These are phyloP conservation scores for Drosophila novamexicana DNA, from an alignment of 1,140 invertebrate species.

Conservation along the genomic window DNA sequence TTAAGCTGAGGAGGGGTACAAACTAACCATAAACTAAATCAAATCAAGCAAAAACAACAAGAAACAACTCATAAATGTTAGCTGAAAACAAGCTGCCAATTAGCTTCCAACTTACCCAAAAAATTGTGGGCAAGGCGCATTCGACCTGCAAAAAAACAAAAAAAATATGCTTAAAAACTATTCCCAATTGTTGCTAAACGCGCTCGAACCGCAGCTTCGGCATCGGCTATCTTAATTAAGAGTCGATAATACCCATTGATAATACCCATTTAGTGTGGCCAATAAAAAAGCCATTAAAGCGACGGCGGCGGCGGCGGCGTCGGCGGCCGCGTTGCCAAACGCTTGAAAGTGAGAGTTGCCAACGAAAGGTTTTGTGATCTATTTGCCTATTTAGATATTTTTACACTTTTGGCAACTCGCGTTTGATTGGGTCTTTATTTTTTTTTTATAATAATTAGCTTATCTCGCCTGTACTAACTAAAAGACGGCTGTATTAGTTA, in stretches of 20 bases:
- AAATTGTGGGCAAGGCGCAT: conserved; percentile 71
- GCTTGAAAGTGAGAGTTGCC: conserved; percentile 40
- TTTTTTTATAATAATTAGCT: too few species aligned
- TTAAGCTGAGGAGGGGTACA: conserved; percentile 25
- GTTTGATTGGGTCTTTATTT: neutral
- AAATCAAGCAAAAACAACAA: conserved; percentile 27
- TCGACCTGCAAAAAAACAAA: conserved; percentile 15
- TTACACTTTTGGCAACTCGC: neutral
- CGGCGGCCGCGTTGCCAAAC: neutral
- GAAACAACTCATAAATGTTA: conserved; percentile 30
- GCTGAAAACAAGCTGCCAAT: conserved; percentile 68
- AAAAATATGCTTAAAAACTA: conserved; percentile 37
- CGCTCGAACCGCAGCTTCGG: conserved; percentile 28
- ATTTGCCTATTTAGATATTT: neutral
- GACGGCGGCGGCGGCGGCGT: neutral
- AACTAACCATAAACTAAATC: conserved; percentile 63
- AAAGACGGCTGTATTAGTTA: too few species aligned
- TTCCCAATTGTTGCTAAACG: conserved; percentile 71
- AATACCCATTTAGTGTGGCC: conserved; percentile 50
- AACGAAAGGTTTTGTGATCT: conserved; percentile 1
- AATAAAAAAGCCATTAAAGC: conserved; percentile 33
- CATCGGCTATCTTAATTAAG: conserved; percentile 76
- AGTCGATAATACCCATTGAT: conserved; percentile 66
- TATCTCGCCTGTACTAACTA: too few species aligned
- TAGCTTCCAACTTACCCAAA: conserved; percentile 80